A percentile compares a stretch with the other conserved stretches of the same genome.
Conservation (phyloP, 2,113 vertebrate genomes). For the Xenopus tropicalis region UCB_Xtro_10.0 CM004449.2:127610501-127611000, state of each 20-base stretch:
- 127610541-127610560: background rate
- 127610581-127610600: conserved; percentile 11
- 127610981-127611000: too few species aligned
- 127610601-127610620: background rate
- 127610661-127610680: background rate
- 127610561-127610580: background rate
- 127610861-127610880: too few species aligned
- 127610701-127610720: conserved; percentile 10
- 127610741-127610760: too few species aligned
- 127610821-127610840: too few species aligned
- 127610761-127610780: background rate
- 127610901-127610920: too few species aligned
- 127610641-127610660: background rate
- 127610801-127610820: too few species aligned
- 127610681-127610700: conserved; percentile 11
- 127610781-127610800: background rate
- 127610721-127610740: background rate
- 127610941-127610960: too few species aligned
- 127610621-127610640: background rate
- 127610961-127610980: too few species aligned
- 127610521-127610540: conserved; percentile 3
- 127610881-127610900: too few species aligned
- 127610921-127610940: too few species aligned
- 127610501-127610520: background rate
- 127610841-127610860: too few species aligned